phyloP scores from a whole-genome alignment of 2,113 vertebrate genomes.

The Poeciliopsis turrubarensis region DNA sequence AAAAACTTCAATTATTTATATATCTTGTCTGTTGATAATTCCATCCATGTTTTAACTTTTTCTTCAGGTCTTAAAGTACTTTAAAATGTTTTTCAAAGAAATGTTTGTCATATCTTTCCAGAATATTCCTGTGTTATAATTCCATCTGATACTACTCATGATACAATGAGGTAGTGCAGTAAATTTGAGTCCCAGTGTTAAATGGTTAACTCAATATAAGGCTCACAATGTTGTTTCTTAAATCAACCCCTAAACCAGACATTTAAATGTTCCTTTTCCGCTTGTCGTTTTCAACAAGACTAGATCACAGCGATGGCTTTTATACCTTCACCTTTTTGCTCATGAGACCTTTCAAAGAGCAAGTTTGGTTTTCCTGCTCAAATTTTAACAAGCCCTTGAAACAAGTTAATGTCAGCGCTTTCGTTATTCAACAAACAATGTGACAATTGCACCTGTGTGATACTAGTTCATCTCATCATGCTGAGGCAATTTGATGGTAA shows the following conservation, averaged over 20 bases:
- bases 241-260: conserved; percentile 1
- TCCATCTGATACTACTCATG: too few relatives aligned
- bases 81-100: too few relatives aligned
- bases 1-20: too few relatives aligned
- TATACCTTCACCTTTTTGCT: conserved; percentile 5
- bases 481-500: conserved; percentile 67
- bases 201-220: background rate
- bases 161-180: too few relatives aligned
- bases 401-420: conserved; percentile 56
- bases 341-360: conserved; percentile 23
- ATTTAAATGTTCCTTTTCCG: background rate
- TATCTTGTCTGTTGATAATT: too few relatives aligned
- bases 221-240: background rate
- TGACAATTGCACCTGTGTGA: conserved; percentile 66
- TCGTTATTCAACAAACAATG: conserved; percentile 65
- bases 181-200: background rate
- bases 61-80: too few relatives aligned
- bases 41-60: too few relatives aligned
- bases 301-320: background rate
- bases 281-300: background rate
- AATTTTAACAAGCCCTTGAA: conserved; percentile 44
- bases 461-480: conserved; percentile 55
- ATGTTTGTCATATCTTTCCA: too few relatives aligned
- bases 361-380: conserved; percentile 16
- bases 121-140: too few relatives aligned